Evolutionary conservation across 2,113 vertebrate genomes (phyloP), one percentile per base, ranked within the genome.

Genomic region (Panthera leo): DNA sequence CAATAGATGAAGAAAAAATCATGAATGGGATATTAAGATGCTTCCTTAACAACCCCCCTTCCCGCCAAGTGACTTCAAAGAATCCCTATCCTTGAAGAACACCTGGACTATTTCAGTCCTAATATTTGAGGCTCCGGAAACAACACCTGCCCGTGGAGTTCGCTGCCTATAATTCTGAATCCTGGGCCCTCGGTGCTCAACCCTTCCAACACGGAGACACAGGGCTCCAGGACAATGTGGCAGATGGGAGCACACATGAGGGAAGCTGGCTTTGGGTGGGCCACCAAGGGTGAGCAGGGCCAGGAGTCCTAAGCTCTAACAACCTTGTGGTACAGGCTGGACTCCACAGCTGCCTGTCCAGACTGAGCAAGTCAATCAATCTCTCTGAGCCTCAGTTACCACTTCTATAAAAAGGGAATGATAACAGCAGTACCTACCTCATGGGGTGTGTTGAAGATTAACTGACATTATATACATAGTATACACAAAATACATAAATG

Each of bases 1-100:
- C 10, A 80, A 78, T 2, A 75, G 53, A 83, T 84, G 19, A 80
- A 76, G 63, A 55, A 68, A 92, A 94, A 90, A 48, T 5, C 79
- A 5, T 2, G 4, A 83, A 27, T n/a, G 7, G 36, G 27, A 9
- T 78, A 25, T 42, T 65, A 92, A 89, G 58, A 89, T 2, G 15
- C 12, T 31, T 5, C 63, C 42, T 85, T 42, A 71, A 78, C 8
- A 55, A n/a, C 7, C 1, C 8, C 12, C 1, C 4, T 25, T 27
- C 2, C n/a, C 7, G 6, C 16, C 5, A 34, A 18, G 8, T n/a
- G 68, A 36, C 53, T n/a, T 19, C 39, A 79, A 75, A 94, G 94
- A 61, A 25, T 51, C 21, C 12, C 21, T 27, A 7, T 5, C 34
- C 45, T 31, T 63, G 34, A 90, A 71, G 31, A 82, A 12, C 65